phyloP scores from a whole-genome alignment of 1,140 invertebrate genomes.

The Proctacanthus coquilletti region DNA sequence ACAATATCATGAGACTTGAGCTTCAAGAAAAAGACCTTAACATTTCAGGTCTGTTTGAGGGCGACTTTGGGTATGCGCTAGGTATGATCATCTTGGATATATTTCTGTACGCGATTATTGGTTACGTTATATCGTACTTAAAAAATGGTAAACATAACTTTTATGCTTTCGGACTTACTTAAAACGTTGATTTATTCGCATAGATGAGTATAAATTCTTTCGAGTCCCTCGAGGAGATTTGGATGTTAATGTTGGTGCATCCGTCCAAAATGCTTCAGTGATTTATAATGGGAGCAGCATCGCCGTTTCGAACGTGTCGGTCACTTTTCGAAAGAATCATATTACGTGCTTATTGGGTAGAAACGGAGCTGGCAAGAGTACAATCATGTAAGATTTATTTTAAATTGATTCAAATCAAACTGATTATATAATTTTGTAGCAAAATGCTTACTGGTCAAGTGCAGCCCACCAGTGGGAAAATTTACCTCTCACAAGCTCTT shows the following conservation, averaged over 20 bases:
- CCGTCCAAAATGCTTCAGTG: slow-evolving; percentile 33
- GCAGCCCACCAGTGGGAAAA: slow-evolving; percentile 38
- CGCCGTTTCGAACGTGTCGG: slow-evolving; percentile 50
- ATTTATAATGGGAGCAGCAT: slow-evolving; percentile 29
- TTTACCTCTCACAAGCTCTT: slow-evolving; percentile 27
- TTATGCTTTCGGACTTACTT: too few relatives aligned
- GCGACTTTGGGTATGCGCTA: slow-evolving; percentile 20
- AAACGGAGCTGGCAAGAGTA: slow-evolving; percentile 74
- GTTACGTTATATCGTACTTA: slow-evolving; percentile 23
- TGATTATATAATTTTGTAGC: slow-evolving; percentile 18
- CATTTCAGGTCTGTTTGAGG: slow-evolving; percentile 22
- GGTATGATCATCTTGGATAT: slow-evolving; percentile 34
- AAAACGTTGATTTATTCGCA: too few relatives aligned
- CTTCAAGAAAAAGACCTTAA: slow-evolving; percentile 34
- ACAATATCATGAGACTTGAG: slow-evolving; percentile 40
- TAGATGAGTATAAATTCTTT: slow-evolving; percentile 22
- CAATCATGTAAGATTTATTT: slow-evolving; percentile 45
- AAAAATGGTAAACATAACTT: slow-evolving; percentile 15
- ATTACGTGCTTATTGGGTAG: slow-evolving; percentile 66
- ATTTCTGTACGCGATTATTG: slow-evolving; percentile 32
- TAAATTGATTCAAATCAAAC: not conserved
- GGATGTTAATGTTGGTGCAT: slow-evolving; percentile 31
- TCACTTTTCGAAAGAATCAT: slow-evolving; percentile 35
- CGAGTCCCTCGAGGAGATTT: slow-evolving; percentile 18
- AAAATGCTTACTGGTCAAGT: slow-evolving; percentile 51